phyloP scores from a whole-genome alignment of 2,888 invertebrate species.

The Drosophila ustulata region DNA sequence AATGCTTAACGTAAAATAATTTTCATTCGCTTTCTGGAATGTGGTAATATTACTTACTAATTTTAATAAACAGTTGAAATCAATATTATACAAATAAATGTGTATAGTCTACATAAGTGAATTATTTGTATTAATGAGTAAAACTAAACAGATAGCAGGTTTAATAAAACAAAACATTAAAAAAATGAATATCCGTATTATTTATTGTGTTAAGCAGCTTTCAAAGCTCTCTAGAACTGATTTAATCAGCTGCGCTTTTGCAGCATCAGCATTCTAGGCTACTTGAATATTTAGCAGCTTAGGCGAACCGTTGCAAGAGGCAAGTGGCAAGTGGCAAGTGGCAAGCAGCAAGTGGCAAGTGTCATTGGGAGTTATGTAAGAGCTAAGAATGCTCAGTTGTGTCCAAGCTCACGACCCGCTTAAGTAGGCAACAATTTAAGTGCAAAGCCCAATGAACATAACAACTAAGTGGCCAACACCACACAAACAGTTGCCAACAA shows the following conservation, averaged over 20 bases:
- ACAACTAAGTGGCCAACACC: slow-evolving; percentile 43
- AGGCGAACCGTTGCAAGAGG: too few relatives aligned
- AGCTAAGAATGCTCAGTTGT: slow-evolving; percentile 3
- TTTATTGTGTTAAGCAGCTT: background rate
- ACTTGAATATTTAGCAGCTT: slow-evolving; percentile 1
- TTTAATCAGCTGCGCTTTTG: background rate
- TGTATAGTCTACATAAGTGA: too few relatives aligned
- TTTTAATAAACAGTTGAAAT: too few relatives aligned
- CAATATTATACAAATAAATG: too few relatives aligned
- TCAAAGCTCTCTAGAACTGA: background rate
- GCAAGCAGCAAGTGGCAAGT: slow-evolving; percentile 5
- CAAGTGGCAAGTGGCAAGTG: slow-evolving; percentile 1
- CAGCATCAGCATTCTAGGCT: background rate
- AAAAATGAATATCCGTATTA: too few relatives aligned
- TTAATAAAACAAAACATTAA: too few relatives aligned
- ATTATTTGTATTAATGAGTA: too few relatives aligned
- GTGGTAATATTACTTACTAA: too few relatives aligned
- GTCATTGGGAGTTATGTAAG: slow-evolving; percentile 21
- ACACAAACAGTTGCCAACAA: background rate
- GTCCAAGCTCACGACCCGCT: slow-evolving; percentile 28
- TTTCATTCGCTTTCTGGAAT: too few relatives aligned
- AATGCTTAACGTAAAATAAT: too few relatives aligned
- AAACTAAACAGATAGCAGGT: too few relatives aligned
- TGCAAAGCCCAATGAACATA: slow-evolving; percentile 51
- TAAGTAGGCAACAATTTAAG: slow-evolving; percentile 65